Percentiles rank a stretch among this genome's conserved stretches.
These are phyloP conservation scores for Drymodes brunneopygia DNA, from an alignment of 2,113 vertebrate genomes.

Conservation along the genomic window DNA sequence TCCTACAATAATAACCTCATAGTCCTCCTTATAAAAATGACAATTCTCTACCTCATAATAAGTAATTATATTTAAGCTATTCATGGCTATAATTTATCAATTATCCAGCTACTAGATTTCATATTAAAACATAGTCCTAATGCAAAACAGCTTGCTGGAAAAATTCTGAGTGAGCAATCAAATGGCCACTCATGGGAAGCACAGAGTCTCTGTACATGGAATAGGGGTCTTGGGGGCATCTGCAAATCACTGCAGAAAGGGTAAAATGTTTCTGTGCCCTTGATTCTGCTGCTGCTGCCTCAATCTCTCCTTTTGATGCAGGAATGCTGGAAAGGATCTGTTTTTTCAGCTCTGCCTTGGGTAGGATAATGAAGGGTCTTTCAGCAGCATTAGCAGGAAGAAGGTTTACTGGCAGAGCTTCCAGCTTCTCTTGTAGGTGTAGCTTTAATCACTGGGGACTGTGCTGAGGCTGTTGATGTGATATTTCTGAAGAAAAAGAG, in stretches of 20 bases:
- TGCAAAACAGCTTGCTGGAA: background rate
- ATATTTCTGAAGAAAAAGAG: background rate
- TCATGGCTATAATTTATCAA: background rate
- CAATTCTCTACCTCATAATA: background rate
- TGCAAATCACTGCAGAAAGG: background rate
- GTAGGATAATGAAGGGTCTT: slow-evolving; percentile 21
- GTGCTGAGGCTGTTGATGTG: background rate
- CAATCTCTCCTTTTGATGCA: background rate
- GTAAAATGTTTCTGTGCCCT: background rate
- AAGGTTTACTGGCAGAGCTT: slow-evolving; percentile 21
- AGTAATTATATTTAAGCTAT: background rate
- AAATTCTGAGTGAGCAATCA: background rate
- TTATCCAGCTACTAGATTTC: background rate
- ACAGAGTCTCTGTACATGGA: too few relatives aligned
- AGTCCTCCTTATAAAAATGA: background rate
- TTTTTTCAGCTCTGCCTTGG: background rate
- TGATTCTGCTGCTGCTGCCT: background rate
- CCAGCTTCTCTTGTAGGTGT: slow-evolving; percentile 6
- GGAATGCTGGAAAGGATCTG: background rate
- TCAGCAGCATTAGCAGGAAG: background rate
- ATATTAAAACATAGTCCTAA: background rate
- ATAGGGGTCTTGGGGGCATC: background rate
- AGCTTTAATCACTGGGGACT: slow-evolving; percentile 38
- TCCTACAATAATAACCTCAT: background rate
- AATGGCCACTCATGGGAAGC: background rate